Evolutionary conservation across 2,113 vertebrate genomes (phyloP), one percentile per base, ranked within the genome.

Genomic region (Gulo gulo): DNA sequence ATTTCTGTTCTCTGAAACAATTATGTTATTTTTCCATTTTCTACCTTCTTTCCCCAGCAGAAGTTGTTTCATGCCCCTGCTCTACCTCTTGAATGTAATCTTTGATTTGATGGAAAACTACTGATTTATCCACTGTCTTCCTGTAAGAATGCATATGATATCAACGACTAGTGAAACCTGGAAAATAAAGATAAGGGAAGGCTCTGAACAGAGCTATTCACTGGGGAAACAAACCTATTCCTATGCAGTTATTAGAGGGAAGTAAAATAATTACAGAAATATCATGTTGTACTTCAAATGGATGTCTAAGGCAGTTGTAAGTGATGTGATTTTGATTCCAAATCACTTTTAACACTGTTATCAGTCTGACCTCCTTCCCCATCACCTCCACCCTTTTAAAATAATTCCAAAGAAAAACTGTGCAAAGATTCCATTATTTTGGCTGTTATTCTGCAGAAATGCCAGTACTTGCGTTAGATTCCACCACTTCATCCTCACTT

Each of bases 111-210:
- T 96, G 92, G 92, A 87, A 98, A 97, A 97, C 50, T 94, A 93
- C 97, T 94, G 93, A 93, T 97, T 97, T 98, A 97, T 97, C 97
- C 98, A 96, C 96, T 79, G 91, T 94, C 92, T 97, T 88, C 88
- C 83, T 96, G 52, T 95, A 98, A 96, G 95, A 96, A 97, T 96
- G 97, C 93, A 97, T 96, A 95, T 97, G 97, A 95, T 97, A 98
- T 97, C 97, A 98, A 97, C 94, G 93, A 92, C 95, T 88, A 95
- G 95, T 97, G 96, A 98, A 98, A 98, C 95, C 98, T 99, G 98
- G 93, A 97, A 99, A 99, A 99, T 98, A 98, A 99, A 98, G 99
- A 99, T 99, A 98, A 99, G 98, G 95, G 96, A 97, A 97, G 95
- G 78, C 95, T 97, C 95, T 89, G 98, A 96, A 94, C 92, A 90